These are phyloP conservation scores for Argyrosomus japonicus DNA, from an alignment of 2,113 vertebrate species.

Conservation along the genomic window DNA sequence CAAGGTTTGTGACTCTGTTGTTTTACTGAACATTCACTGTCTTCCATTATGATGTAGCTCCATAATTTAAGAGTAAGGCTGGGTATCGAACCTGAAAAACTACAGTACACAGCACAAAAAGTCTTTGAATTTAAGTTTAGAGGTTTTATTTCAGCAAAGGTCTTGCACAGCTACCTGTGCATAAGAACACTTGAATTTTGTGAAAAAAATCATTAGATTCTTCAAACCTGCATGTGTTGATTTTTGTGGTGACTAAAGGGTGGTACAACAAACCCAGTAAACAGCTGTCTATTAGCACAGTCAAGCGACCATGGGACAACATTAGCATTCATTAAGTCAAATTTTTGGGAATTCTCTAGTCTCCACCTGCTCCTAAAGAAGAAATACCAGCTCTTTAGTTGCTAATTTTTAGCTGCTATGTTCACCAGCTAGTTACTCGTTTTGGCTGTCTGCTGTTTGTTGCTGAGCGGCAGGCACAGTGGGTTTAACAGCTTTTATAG, in stretches of 20 bases:
- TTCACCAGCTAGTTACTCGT: not conserved
- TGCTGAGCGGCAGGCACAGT: not conserved
- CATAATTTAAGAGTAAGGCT: not conserved
- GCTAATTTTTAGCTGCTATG: not conserved
- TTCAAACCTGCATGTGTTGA: not conserved
- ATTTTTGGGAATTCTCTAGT: not conserved
- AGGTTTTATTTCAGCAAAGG: not conserved
- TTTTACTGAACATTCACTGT: constrained; percentile 9
- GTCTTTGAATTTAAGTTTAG: no score
- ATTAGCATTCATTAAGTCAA: not conserved
- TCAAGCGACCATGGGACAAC: not conserved
- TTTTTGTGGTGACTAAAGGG: not conserved
- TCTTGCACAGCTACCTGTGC: not conserved
- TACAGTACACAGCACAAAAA: not conserved
- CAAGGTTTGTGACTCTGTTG: constrained; percentile 89
- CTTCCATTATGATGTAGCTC: not conserved
- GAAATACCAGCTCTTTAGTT: no score
- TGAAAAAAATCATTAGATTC: not conserved
- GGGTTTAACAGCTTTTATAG: not conserved
- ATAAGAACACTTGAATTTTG: not conserved
- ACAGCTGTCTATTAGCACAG: not conserved
- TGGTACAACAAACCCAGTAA: not conserved
- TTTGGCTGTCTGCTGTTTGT: not conserved
- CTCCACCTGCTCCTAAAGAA: no score
- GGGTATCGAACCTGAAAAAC: not conserved